These are phyloP conservation scores for Alfaro cultratus DNA, from an alignment of 2,797 vertebrate species.

Conservation along the genomic window DNA sequence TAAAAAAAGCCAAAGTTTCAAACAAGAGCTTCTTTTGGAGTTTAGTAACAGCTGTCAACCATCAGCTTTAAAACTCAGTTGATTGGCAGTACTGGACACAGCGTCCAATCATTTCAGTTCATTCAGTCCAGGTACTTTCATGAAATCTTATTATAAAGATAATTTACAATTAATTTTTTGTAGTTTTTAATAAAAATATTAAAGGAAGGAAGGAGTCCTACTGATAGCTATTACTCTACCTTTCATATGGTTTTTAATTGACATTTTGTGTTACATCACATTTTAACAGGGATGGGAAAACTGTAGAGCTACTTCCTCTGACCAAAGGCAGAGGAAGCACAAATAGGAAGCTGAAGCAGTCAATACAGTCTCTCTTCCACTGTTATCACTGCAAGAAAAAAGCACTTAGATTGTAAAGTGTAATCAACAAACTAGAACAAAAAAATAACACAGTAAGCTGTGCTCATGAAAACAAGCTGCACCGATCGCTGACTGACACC, in stretches of 20 bases:
- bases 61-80: constrained; percentile 52
- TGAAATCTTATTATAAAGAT: constrained; percentile 50
- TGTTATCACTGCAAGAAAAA: no score
- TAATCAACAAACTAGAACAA: no score
- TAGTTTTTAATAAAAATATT: not conserved
- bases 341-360: no score
- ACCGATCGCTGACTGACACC: no score
- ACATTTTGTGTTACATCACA: no score
- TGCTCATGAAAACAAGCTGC: not conserved
- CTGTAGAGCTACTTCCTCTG: no score
- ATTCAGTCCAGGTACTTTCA: constrained; percentile 50
- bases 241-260: not conserved
- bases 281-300: no score
- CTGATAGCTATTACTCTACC: not conserved
- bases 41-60: constrained; percentile 55
- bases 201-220: not conserved
- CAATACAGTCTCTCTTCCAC: no score
- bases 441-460: not conserved
- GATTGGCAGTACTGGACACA: constrained; percentile 51
- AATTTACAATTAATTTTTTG: constrained; percentile 6
- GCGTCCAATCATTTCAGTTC: constrained; percentile 42
- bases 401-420: no score
- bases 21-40: constrained; percentile 28
- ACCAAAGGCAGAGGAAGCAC: no score
- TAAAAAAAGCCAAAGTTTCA: constrained; percentile 35